Evolutionary conservation across 2,797 vertebrate genomes (phyloP).

Genomic region (Zenarchopterus dispar): DNA sequence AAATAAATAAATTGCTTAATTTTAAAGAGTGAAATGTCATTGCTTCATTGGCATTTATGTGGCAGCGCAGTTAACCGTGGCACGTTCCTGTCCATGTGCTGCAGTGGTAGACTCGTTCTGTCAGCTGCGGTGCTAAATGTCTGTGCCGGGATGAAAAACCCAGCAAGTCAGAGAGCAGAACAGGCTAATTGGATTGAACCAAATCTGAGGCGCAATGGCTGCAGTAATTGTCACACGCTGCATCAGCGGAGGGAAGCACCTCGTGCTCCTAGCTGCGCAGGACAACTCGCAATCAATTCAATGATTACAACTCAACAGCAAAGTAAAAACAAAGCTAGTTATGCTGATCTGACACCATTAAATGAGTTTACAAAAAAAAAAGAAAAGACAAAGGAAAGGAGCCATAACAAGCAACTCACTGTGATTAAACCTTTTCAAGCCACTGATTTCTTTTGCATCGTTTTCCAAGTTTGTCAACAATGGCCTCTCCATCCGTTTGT

Average conservation of each 20-base stretch:
- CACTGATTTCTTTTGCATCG: neutral
- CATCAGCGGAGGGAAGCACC: conserved; percentile 21
- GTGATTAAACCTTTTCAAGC: conserved; percentile 23
- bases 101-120: neutral
- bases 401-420: neutral
- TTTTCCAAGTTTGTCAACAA: neutral
- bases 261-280: neutral
- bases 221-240: conserved; percentile 20
- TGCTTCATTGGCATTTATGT: neutral
- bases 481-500: neutral
- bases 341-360: too few relatives aligned
- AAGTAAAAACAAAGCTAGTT: neutral
- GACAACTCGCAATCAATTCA: neutral
- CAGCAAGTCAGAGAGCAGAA: conserved; percentile 39
- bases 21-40: too few relatives aligned
- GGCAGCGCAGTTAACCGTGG: neutral
- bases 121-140: conserved; percentile 5
- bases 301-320: neutral
- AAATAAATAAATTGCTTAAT: too few relatives aligned
- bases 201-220: conserved; percentile 33
- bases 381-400: neutral
- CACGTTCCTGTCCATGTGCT: neutral
- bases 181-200: conserved; percentile 62
- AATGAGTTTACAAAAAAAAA: too few relatives aligned
- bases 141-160: conserved; percentile 17